Percentiles rank a stretch among this genome's conserved stretches.
Conservation (phyloP, 2,888 invertebrate species). For the Synanthedon andrenaeformis region DNA sequence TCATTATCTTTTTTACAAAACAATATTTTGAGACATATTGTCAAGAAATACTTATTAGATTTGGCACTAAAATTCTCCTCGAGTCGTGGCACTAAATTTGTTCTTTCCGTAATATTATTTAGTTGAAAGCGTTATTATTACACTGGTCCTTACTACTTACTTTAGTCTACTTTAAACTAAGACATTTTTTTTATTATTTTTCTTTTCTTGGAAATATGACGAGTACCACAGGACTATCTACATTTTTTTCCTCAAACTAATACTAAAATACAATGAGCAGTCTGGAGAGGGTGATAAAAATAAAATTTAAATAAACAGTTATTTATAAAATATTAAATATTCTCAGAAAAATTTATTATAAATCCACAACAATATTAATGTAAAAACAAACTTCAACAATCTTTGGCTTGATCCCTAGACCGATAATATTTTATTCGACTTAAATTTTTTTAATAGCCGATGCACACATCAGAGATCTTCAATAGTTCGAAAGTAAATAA, state of each 20-base stretch:
- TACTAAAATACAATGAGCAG: constrained; percentile 61
- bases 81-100: constrained; percentile 45
- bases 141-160: constrained; percentile 54
- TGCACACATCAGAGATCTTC: constrained; percentile 55
- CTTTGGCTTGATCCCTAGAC: constrained; percentile 89
- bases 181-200: constrained; percentile 55
- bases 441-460: constrained; percentile 49
- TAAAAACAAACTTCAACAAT: constrained; percentile 75
- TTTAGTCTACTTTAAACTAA: constrained; percentile 50
- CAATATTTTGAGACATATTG: constrained; percentile 2
- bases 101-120: constrained; percentile 17
- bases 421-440: constrained; percentile 69
- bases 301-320: constrained; percentile 45
- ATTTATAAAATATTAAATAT: constrained; percentile 55
- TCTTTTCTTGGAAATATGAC: constrained; percentile 53
- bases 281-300: constrained; percentile 65
- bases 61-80: constrained; percentile 4
- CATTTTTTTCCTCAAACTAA: constrained; percentile 40
- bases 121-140: constrained; percentile 39
- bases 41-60: background rate
- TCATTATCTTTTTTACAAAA: constrained; percentile 6
- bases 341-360: constrained; percentile 65
- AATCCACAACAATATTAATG: constrained; percentile 67
- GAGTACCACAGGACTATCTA: constrained; percentile 58
- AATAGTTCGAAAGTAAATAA: constrained; percentile 55